These are phyloP conservation scores for Conus betulinus DNA, from an alignment of 1,140 invertebrate species.

Conservation along the genomic window DNA sequence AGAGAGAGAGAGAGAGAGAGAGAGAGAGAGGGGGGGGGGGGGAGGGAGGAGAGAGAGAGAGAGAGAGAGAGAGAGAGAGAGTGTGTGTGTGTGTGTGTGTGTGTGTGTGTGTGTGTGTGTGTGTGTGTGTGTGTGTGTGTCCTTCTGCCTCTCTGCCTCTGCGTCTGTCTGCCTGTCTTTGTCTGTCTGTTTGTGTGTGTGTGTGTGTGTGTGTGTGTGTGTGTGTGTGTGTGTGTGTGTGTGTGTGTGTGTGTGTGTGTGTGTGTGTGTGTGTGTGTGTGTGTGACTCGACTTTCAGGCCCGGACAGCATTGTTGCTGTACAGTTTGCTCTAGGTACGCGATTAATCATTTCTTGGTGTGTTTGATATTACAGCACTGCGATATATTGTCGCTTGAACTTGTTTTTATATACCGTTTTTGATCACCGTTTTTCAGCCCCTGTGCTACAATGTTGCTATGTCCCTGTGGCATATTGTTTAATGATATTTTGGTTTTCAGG, in stretches of 20 bases:
- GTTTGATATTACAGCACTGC: too few relatives aligned
- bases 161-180: background rate
- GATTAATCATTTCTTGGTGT: too few relatives aligned
- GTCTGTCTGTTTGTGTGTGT: constrained; percentile 21
- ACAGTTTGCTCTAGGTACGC: too few relatives aligned
- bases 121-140: too few relatives aligned
- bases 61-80: background rate
- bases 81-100: constrained; percentile 4
- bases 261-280: constrained; percentile 8
- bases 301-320: too few relatives aligned
- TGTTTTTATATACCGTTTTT: too few relatives aligned
- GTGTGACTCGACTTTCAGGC: background rate
- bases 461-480: too few relatives aligned
- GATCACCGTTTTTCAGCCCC: too few relatives aligned
- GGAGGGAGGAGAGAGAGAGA: background rate
- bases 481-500: constrained; percentile 69
- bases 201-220: constrained; percentile 24
- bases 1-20: background rate
- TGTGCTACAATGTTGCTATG: too few relatives aligned
- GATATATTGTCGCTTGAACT: too few relatives aligned
- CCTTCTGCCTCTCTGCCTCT: too few relatives aligned
- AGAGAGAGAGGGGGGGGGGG: too few relatives aligned
- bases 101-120: constrained; percentile 8
- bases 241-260: background rate
- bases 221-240: background rate